Conservation (phyloP, 2,888 invertebrate genomes). For the Drosophila prostipennis region DNA sequence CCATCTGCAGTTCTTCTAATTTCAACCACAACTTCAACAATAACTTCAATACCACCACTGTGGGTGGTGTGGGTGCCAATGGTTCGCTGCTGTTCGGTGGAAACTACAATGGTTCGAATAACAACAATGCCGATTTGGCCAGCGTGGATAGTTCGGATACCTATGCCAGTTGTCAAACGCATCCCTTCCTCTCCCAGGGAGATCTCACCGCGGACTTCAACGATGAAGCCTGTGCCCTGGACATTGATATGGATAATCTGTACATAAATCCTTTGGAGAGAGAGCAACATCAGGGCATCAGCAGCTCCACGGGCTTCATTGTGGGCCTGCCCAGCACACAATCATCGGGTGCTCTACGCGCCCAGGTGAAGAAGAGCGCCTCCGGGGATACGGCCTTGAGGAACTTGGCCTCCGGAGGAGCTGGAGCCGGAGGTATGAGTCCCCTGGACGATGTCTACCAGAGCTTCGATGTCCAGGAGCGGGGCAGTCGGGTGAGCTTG, state of each 20-base stretch:
- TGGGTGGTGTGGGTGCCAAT: constrained; percentile 58
- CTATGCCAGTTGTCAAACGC: constrained; percentile 98
- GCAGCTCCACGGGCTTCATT: constrained; percentile 77
- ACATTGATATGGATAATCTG: constrained; percentile 91
- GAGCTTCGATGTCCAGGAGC: constrained; percentile 85
- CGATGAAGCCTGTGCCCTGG: constrained; percentile 83
- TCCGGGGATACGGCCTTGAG: constrained; percentile 91
- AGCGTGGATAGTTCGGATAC: constrained; percentile 94
- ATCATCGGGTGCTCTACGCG: constrained; percentile 84
- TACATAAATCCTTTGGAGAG: constrained; percentile 95
- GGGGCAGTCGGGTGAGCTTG: constrained; percentile 86
- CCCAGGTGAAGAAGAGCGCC: constrained; percentile 90
- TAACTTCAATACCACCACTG: constrained; percentile 81
- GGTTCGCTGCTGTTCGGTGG: constrained; percentile 61
- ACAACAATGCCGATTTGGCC: constrained; percentile 85
- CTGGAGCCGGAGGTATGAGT: constrained; percentile 84
- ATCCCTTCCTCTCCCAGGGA: constrained; percentile 95
- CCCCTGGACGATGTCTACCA: constrained; percentile 87
- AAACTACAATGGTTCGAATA: constrained; percentile 80
- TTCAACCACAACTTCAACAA: constrained; percentile 83
- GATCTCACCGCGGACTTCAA: constrained; percentile 87
- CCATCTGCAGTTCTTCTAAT: constrained; percentile 76
- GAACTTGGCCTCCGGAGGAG: constrained; percentile 85
- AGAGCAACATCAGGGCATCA: constrained; percentile 71
- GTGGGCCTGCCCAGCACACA: constrained; percentile 74